Evolutionary conservation across 2,113 vertebrate species (phyloP).

Genomic region (Psittacara wagleri): DNA sequence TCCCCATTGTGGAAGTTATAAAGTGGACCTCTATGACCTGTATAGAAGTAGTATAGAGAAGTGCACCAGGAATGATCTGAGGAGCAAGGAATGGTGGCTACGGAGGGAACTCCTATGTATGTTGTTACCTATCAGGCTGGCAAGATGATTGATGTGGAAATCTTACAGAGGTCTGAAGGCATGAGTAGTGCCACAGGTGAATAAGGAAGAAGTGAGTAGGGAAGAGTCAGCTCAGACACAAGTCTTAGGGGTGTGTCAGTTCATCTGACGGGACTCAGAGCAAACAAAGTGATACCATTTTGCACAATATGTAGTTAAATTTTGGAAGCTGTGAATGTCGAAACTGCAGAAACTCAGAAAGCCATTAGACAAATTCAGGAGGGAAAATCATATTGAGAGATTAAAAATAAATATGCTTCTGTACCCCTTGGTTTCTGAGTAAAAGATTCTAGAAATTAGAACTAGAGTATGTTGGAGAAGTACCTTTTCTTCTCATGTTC

Average conservation of each 20-base stretch:
- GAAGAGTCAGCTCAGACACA: not conserved
- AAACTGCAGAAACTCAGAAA: not conserved
- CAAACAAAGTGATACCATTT: not conserved
- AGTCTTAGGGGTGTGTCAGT: not conserved
- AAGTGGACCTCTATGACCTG: not conserved
- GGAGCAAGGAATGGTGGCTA: not conserved
- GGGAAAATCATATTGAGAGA: not conserved
- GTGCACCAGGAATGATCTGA: not conserved
- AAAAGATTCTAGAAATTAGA: not conserved
- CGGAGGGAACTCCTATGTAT: not conserved
- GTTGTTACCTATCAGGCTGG: not conserved
- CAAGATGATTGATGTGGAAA: not conserved
- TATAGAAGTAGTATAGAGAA: not conserved
- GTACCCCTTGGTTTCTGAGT: not conserved
- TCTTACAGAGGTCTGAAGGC: not conserved
- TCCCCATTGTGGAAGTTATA: rapidly evolving
- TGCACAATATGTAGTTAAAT: not conserved
- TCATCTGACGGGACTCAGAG: not conserved
- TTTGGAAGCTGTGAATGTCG: not conserved
- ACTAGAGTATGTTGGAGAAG: not conserved
- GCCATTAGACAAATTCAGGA: not conserved
- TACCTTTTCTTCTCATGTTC: rapidly evolving
- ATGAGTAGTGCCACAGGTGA: not conserved
- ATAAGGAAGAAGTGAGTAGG: not conserved
- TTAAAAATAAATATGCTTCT: not conserved